Evolutionary conservation across 2,797 vertebrate species (phyloP).

Genomic region (Phrynocephalus forsythii): DNA sequence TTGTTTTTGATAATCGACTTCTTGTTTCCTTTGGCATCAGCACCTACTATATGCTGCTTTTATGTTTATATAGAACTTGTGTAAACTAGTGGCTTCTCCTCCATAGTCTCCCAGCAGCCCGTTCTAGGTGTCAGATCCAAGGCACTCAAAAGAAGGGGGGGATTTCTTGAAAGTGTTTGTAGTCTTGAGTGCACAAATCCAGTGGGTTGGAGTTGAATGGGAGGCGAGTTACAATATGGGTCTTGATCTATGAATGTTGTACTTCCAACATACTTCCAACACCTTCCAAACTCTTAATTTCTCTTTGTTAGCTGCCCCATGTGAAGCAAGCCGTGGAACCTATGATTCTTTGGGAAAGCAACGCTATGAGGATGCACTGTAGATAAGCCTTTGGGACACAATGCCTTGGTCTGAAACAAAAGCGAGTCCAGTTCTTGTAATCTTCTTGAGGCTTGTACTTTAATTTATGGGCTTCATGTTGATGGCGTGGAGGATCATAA

Average conservation of each 20-base stretch:
- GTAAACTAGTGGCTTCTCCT: neutral
- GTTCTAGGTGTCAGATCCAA: neutral
- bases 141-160: neutral
- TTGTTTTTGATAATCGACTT: constrained; percentile 5
- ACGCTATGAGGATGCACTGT: neutral
- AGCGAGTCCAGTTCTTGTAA: neutral
- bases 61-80: neutral
- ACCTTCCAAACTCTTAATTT: neutral
- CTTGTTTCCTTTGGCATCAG: neutral
- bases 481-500: neutral
- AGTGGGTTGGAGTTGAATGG: neutral
- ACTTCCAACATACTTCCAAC: neutral
- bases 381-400: neutral
- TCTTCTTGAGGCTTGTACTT: neutral
- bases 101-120: neutral
- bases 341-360: neutral
- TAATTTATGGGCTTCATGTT: neutral
- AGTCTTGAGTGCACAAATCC: neutral
- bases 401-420: neutral
- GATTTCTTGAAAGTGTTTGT: neutral
- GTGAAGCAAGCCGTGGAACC: neutral
- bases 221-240: neutral
- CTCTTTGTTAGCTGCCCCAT: neutral
- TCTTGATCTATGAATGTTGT: neutral
- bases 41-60: neutral